These are phyloP conservation scores for Chitala chitala DNA, from an alignment of 2,113 vertebrate species.

Conservation along the genomic window DNA sequence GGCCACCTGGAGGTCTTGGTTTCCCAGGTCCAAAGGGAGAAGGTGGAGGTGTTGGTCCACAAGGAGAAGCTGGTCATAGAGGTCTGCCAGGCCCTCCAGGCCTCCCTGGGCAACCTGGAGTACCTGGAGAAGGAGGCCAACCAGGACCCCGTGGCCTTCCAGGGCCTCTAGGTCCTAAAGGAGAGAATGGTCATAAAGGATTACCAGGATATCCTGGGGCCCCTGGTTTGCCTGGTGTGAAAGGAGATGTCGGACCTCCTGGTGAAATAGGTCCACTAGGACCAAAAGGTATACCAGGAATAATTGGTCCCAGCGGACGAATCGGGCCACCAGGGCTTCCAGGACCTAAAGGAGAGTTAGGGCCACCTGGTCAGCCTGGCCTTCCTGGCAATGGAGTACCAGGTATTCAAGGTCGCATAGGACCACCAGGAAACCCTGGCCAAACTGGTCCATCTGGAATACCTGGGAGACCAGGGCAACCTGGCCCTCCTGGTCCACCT, in stretches of 20 bases:
- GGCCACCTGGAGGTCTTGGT: constrained; percentile 73
- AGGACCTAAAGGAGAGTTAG: constrained; percentile 79
- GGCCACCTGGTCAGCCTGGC: constrained; percentile 73
- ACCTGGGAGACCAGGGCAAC: constrained; percentile 75
- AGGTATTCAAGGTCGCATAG: constrained; percentile 71
- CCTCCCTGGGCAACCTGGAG: constrained; percentile 79
- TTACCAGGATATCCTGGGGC: constrained; percentile 72
- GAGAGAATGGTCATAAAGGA: constrained; percentile 81
- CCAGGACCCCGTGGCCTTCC: constrained; percentile 78
- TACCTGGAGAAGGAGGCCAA: constrained; percentile 78
- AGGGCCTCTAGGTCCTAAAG: constrained; percentile 79
- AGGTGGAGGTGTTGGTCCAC: constrained; percentile 70
- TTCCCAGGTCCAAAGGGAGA: constrained; percentile 87
- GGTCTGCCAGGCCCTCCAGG: constrained; percentile 80
- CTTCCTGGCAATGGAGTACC: constrained; percentile 71
- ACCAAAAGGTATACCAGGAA: constrained; percentile 85
- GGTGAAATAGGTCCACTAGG: constrained; percentile 85
- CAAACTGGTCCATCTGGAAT: constrained; percentile 67
- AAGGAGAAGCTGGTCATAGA: constrained; percentile 75
- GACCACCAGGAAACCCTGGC: constrained; percentile 79
- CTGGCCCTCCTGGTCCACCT: constrained; percentile 81
- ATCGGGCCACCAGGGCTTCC: constrained; percentile 76
- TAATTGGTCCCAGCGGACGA: constrained; percentile 75
- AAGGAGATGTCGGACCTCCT: constrained; percentile 71
- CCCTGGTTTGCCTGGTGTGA: constrained; percentile 72